Evolutionary conservation across 2,888 invertebrate genomes (phyloP).

Genomic region (Hemicrepidius hirtus): DNA sequence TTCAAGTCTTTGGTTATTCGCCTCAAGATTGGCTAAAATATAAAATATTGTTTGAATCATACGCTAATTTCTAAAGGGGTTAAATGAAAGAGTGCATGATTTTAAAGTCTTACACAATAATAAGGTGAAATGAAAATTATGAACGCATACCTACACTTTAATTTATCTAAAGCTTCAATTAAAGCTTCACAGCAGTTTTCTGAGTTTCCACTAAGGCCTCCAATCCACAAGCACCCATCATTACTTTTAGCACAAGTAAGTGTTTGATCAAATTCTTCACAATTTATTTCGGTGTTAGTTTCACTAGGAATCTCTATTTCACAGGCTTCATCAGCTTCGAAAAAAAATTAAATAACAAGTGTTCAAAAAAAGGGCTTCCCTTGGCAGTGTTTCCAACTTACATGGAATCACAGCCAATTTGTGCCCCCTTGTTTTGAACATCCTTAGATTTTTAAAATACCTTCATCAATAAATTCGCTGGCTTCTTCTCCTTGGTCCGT

Average conservation of each 20-base stretch:
- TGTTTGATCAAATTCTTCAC: conserved; percentile 29
- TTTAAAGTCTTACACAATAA: no score
- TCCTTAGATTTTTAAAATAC: conserved; percentile 31
- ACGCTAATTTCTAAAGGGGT: not conserved
- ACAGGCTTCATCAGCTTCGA: conserved; percentile 15
- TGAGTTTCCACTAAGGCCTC: conserved; percentile 85
- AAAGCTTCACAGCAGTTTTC: conserved; percentile 80
- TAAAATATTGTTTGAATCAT: conserved; percentile 34
- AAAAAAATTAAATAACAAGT: conserved; percentile 1
- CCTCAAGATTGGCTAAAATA: conserved; percentile 74
- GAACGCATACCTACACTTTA: conserved; percentile 83
- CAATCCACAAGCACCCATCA: conserved; percentile 90
- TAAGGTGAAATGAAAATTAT: conserved; percentile 42
- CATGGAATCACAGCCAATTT: no score
- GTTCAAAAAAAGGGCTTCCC: no score
- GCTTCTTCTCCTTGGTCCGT: conserved; percentile 69
- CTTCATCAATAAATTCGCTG: conserved; percentile 60
- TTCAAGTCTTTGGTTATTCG: conserved; percentile 74
- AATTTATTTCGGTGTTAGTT: not conserved
- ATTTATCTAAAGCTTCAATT: conserved; percentile 82
- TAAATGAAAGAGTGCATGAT: no score
- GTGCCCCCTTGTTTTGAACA: no score
- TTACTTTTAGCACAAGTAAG: conserved; percentile 61
- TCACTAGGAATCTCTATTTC: conserved; percentile 3
- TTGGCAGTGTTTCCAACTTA: no score